Conservation (phyloP, 2,797 vertebrate genomes). For the Orientallactaga sibirica region DNA sequence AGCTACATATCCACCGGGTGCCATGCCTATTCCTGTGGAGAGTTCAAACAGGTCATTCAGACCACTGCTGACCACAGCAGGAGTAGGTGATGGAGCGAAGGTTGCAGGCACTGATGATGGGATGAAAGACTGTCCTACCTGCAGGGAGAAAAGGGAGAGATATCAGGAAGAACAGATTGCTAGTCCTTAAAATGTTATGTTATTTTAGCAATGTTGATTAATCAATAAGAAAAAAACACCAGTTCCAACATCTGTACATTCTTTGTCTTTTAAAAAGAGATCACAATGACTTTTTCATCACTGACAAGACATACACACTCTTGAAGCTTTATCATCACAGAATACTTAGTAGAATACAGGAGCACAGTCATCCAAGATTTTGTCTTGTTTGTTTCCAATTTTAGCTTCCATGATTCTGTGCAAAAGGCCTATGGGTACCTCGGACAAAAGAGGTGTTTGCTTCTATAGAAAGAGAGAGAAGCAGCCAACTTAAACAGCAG, state of each 20-base stretch:
- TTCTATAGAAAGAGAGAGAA: slow-evolving; percentile 34
- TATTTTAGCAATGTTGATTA: slow-evolving; percentile 54
- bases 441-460: slow-evolving; percentile 30
- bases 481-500: slow-evolving; percentile 48
- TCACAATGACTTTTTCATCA: slow-evolving; percentile 50
- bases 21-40: slow-evolving; percentile 95
- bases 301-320: slow-evolving; percentile 61
- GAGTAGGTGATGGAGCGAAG: slow-evolving; percentile 98
- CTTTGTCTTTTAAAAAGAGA: slow-evolving; percentile 62
- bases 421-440: slow-evolving; percentile 74
- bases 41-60: slow-evolving; percentile 98
- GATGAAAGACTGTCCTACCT: slow-evolving; percentile 99
- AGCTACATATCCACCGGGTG: slow-evolving; percentile 93
- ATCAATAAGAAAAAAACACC: slow-evolving; percentile 57
- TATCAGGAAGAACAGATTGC: slow-evolving; percentile 69
- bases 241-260: slow-evolving; percentile 40
- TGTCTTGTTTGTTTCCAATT: slow-evolving; percentile 81
- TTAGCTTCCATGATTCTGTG: slow-evolving; percentile 86
- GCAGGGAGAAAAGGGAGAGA: slow-evolving; percentile 60
- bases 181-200: slow-evolving; percentile 42
- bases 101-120: slow-evolving; percentile 96
- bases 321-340: slow-evolving; percentile 59
- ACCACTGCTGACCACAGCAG: slow-evolving; percentile 95
- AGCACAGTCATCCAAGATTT: slow-evolving; percentile 68
- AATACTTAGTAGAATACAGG: slow-evolving; percentile 59